Evolutionary conservation across 2,888 invertebrate species (phyloP), one percentile per base, ranked within the genome.

Genomic region (Epistrophe eligans): DNA sequence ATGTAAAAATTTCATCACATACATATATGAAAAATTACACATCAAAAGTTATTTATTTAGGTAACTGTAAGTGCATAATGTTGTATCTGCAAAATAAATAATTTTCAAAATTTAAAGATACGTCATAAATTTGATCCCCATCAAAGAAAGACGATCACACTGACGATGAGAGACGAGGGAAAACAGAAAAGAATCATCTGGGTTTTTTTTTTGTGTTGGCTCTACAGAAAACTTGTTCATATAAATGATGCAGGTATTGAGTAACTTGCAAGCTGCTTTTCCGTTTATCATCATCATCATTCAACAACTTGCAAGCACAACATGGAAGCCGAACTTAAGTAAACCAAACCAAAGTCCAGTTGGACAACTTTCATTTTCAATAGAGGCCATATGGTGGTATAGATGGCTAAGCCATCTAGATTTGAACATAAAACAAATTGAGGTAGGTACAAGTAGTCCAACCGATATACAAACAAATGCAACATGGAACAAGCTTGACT

Each of bases 361-460:
- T 48, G 50, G 52, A 67, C 87, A 87, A 87, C 87, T 87, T 87
- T 87, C 87, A 77, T 87, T 87, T 87, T 87, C 83, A 60, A 79
- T 79, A 79, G 76, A 79, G 83, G 79, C 87, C 83, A 48, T 13
- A 35, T 28, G 1, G 7, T n/a, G 13, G 8, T 0, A 1, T 11
- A 10, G 32, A 62, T 10, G 35, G 19, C 52, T 62, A 40, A 70
- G 28, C 43, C 71, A 58, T 71, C 52, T 70, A 79, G 82, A 82
- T 71, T 71, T 50, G n/a, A 71, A 52, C 60, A 79, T 60, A 76
- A 43, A 38, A 43, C 66, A 79, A 28, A 55, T 55, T 55, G 55
- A 55, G 55, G 55, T 55, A 32, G 55, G 55, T 28, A 55, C 28
- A 55, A 19, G 19, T 15, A 9, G 28, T 55, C 2, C 24, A 28